Percentiles rank a stretch among this genome's conserved stretches.
Conservation (phyloP, 30 jellyfish, hydroid and myxozoan genomes). For the Chironex yamaguchii region DNA sequence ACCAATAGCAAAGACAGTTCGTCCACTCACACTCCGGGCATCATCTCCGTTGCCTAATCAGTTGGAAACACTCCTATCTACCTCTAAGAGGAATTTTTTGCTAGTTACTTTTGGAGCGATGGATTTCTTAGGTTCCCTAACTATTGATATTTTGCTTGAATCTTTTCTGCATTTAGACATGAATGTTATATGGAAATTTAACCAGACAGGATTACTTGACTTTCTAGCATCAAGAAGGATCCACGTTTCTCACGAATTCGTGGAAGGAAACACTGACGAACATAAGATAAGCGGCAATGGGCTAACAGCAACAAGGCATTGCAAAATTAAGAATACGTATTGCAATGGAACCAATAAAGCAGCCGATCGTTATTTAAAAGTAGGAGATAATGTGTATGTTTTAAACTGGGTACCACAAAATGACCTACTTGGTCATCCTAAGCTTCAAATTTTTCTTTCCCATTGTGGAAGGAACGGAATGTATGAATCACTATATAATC, state of each 20-base stretch:
- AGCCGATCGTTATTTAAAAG: conserved; percentile 4
- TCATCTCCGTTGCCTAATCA: not conserved
- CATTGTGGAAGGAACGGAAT: conserved; percentile 81
- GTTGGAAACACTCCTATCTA: conserved; percentile 15
- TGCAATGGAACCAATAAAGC: conserved; percentile 4
- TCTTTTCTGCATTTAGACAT: not conserved
- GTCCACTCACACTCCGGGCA: conserved; percentile 56
- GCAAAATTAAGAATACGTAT: not conserved
- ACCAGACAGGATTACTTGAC: conserved; percentile 7
- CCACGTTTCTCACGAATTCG: not conserved
- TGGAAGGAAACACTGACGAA: not conserved
- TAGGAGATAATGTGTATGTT: conserved; percentile 47
- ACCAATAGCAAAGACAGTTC: conserved; percentile 71
- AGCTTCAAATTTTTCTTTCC: conserved; percentile 44
- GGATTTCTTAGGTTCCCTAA: not conserved
- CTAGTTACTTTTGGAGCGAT: conserved; percentile 77
- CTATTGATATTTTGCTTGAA: conserved; percentile 12
- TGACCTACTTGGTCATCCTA: conserved; percentile 43
- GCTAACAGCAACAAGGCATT: not conserved
- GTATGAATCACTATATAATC: conserved; percentile 77
- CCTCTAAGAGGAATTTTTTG: conserved; percentile 8
- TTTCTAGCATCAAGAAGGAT: not conserved
- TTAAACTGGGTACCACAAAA: conserved; percentile 83
- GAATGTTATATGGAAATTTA: conserved; percentile 64
- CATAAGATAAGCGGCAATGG: not conserved